Conservation (phyloP, 2,888 invertebrate species). For the Latrodectus elegans region DNA sequence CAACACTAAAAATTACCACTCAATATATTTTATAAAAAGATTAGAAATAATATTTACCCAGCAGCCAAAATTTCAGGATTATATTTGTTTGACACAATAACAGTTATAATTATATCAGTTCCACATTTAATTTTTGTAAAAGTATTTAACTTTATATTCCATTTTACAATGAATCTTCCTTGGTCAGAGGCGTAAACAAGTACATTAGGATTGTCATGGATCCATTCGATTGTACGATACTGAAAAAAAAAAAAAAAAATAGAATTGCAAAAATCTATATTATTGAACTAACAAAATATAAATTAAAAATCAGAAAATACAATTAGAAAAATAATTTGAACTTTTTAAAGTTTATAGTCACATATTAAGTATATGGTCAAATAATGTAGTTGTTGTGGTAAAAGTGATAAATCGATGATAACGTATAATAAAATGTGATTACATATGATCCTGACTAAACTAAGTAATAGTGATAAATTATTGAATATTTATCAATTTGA, state of each 20-base stretch:
- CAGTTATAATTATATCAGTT: neutral
- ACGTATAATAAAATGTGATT: neutral
- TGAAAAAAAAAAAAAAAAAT: neutral
- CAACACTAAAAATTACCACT: too few species aligned
- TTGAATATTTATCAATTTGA: too few species aligned
- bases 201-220: conserved; percentile 12
- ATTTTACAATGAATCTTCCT: conserved; percentile 6
- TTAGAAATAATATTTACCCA: conserved; percentile 25
- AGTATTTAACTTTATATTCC: neutral
- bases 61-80: conserved; percentile 18
- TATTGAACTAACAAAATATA: neutral
- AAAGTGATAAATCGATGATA: neutral
- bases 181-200: conserved; percentile 9
- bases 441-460: neutral
- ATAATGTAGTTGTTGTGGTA: neutral
- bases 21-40: neutral
- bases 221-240: conserved; percentile 25
- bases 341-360: neutral
- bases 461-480: neutral
- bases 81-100: conserved; percentile 22
- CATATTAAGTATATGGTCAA: neutral
- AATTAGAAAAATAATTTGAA: neutral
- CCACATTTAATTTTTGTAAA: conserved; percentile 17
- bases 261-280: too few species aligned
- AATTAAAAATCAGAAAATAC: neutral